These are phyloP conservation scores for Leucoraja erinaceus DNA, from an alignment of 2,113 vertebrate genomes.

Conservation along the genomic window DNA sequence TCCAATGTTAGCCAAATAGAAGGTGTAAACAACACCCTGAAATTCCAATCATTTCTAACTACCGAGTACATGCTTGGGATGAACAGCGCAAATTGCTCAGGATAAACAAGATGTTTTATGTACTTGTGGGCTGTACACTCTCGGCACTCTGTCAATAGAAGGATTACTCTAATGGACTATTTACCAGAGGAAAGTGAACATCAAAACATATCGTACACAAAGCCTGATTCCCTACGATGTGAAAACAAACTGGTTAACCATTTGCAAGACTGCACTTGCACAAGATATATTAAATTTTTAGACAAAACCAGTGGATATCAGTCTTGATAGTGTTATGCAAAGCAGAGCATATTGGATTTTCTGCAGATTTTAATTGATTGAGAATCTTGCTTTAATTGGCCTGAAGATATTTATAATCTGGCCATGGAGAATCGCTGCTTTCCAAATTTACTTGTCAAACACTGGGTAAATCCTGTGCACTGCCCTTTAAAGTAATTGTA, in stretches of 20 bases:
- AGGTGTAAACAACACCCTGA: not conserved
- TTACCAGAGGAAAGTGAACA: not conserved
- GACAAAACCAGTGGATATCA: not conserved
- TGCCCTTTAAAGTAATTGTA: not conserved
- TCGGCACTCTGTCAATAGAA: conserved; percentile 11
- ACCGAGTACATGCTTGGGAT: not conserved
- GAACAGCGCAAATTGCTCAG: conserved; percentile 29
- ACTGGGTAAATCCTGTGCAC: not conserved
- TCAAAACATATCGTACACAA: not conserved
- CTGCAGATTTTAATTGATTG: not conserved
- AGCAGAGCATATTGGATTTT: not conserved
- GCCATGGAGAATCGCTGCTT: not conserved
- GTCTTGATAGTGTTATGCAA: not conserved
- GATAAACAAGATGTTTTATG: not conserved
- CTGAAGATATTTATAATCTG: not conserved
- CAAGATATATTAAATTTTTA: not conserved
- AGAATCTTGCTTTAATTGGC: not conserved
- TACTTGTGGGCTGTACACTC: not conserved
- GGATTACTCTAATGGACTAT: not conserved
- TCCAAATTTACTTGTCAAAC: not conserved
- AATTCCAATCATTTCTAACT: not conserved
- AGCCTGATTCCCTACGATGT: not conserved
- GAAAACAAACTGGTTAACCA: not conserved
- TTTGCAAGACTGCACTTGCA: not conserved
- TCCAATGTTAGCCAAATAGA: not conserved